phyloP scores from a whole-genome alignment of 2,888 invertebrate species.

The Spatulosminthurus flaviceps region DNA sequence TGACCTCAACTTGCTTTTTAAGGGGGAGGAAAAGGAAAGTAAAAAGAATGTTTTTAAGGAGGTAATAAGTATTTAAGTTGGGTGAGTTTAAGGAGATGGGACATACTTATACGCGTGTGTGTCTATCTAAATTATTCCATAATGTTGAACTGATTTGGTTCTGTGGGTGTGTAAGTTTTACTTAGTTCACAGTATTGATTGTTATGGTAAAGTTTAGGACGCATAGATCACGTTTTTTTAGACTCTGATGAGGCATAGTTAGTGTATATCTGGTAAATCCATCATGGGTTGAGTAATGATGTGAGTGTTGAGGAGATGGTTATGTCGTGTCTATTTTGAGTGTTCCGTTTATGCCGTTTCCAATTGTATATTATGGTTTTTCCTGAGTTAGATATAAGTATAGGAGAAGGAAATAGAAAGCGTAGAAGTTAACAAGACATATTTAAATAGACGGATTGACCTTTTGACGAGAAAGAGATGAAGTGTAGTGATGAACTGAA shows the following conservation, averaged over 20 bases:
- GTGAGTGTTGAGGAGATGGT: background rate
- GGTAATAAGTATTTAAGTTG: background rate
- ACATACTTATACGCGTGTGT: too few relatives aligned
- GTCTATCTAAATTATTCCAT: background rate
- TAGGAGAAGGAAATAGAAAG: background rate
- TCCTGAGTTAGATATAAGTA: background rate
- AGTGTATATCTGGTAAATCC: background rate
- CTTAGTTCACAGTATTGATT: background rate
- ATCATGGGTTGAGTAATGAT: constrained; percentile 18
- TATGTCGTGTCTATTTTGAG: too few relatives aligned
- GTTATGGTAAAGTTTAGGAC: background rate
- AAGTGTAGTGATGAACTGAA: constrained; percentile 40
- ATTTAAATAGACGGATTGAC: constrained; percentile 45
- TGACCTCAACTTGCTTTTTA: background rate
- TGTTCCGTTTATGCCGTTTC: too few relatives aligned
- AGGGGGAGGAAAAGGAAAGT: background rate
- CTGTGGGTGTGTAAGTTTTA: too few relatives aligned
- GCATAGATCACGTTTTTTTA: background rate
- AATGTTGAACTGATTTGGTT: too few relatives aligned
- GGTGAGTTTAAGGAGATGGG: background rate
- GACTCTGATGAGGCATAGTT: background rate
- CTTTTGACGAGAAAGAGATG: constrained; percentile 34
- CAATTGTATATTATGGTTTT: too few relatives aligned
- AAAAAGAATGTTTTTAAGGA: background rate
- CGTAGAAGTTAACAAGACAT: constrained; percentile 35